Percentiles rank a stretch among this genome's conserved stretches.
These are phyloP conservation scores for Nasonovia ribisnigri DNA, from an alignment of 2,888 invertebrate species.

Conservation along the genomic window DNA sequence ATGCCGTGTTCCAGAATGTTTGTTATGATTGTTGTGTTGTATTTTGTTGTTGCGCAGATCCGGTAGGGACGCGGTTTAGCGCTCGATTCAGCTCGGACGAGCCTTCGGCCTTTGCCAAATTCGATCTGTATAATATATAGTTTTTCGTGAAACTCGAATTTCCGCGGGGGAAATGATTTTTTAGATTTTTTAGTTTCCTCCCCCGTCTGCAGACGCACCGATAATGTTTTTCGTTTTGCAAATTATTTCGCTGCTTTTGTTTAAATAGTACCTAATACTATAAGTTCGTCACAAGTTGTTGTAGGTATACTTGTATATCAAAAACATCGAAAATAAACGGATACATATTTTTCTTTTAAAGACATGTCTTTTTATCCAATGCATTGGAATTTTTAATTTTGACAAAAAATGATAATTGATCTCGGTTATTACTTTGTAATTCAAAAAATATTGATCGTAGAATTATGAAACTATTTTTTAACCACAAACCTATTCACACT, in stretches of 20 bases:
- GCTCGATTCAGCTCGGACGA: neutral
- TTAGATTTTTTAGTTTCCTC: neutral
- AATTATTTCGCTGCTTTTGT: too few relatives aligned
- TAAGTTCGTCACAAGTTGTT: too few relatives aligned
- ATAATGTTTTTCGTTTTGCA: too few relatives aligned
- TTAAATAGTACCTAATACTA: too few relatives aligned
- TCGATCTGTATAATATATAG: neutral
- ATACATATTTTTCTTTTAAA: too few relatives aligned
- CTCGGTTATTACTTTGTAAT: neutral
- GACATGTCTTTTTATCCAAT: neutral
- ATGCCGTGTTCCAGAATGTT: neutral
- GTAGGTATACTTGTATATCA: neutral
- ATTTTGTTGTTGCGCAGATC: neutral
- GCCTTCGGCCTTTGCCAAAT: neutral
- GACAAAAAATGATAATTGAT: too few relatives aligned
- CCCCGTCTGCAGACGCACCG: too few relatives aligned
- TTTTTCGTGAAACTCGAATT: neutral
- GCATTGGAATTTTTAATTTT: too few relatives aligned
- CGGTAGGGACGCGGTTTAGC: neutral
- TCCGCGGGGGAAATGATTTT: neutral
- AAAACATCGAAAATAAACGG: neutral
- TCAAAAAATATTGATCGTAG: neutral
- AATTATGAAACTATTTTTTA: neutral
- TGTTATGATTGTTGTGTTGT: neutral
- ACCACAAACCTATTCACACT: too few relatives aligned